Base-by-base conservation (phyloP, 1,140 invertebrate genomes). In the Heterodera carotae region DNA sequence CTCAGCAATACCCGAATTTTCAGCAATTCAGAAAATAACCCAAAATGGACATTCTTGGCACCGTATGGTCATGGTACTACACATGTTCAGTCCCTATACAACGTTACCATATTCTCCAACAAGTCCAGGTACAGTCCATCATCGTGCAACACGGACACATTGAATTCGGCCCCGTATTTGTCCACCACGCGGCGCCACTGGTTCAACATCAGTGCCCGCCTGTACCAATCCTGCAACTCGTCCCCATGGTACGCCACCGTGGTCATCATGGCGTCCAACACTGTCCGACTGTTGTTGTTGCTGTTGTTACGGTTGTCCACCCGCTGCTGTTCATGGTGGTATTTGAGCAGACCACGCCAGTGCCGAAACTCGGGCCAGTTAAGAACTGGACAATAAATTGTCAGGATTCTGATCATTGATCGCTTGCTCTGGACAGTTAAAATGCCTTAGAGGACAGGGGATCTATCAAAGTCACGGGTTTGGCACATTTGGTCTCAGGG, bases 51-150 rank as follows among this genome's bases (percentile, higher is more conserved):
- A 43, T 43, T 43, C 2, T 43, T 12, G 6, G 0, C 12, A 43
- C 39, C 39, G 39, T 43, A 43, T 12, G 6, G 4, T 0, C 12
- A 2, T 43, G 0, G 39, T 43, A 8, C 12, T 43, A 6, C 39
- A 6, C 39, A 43, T 43, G 6, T 12, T 43, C 39, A n/a, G n/a
- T 12, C 36, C 36, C 39, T 43, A 43, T n/a, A n/a, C n/a, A n/a
- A n/a, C 15, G 0, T 4, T 62, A 74, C 72, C 69, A 90, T 88
- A 34, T 83, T 83, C 10, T 89, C 88, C 73, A 89, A 88, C 67
- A 90, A 88, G 70, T 87, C 85, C 8, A 88, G 71, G 66, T 85
- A 88, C 43, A 85, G 69, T 33, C 79, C 84, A 56, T 87, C 85
- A 53, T 87, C 85, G 48, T 87, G 84, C 60, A 76, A 82, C 31